Conservation (phyloP, 2,888 invertebrate species). For the Drosophila meridiana region DNA sequence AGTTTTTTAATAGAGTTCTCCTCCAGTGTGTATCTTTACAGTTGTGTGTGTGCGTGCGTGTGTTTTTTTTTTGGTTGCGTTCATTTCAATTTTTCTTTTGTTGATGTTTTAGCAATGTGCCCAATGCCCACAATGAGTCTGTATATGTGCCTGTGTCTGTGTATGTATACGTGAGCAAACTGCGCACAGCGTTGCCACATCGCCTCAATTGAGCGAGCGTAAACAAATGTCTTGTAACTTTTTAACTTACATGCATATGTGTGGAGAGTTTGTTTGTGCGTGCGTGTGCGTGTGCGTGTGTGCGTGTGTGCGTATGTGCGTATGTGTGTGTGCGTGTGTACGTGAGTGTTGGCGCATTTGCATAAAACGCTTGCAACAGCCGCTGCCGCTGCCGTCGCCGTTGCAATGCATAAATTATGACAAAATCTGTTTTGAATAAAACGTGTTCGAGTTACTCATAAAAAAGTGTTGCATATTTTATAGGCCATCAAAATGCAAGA, state of each 20-base stretch:
- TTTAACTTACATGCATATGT: constrained; percentile 44
- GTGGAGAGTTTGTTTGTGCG: constrained; percentile 17
- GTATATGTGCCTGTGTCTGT: constrained; percentile 41
- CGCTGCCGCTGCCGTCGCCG: constrained; percentile 3
- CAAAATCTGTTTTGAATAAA: constrained; percentile 27
- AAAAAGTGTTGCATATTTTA: constrained; percentile 51
- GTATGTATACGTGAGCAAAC: constrained; percentile 50
- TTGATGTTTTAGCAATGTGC: constrained; percentile 65
- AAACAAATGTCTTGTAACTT: constrained; percentile 73
- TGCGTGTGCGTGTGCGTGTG: not conserved
- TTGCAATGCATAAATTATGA: constrained; percentile 48
- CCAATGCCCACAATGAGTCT: constrained; percentile 26
- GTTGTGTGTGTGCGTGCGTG: constrained; percentile 8
- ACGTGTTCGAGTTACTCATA: constrained; percentile 18
- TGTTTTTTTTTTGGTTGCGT: constrained; percentile 20
- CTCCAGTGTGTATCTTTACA: constrained; percentile 12
- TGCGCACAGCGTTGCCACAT: constrained; percentile 55
- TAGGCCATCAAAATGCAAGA: constrained; percentile 34
- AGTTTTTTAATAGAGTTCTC: constrained; percentile 22
- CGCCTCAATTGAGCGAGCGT: constrained; percentile 48
- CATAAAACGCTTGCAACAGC: constrained; percentile 46
- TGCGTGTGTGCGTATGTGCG: constrained; percentile 17
- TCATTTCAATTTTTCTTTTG: constrained; percentile 50
- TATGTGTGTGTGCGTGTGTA: constrained; percentile 16
- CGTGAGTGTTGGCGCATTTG: constrained; percentile 51